Percentiles rank a stretch among this genome's conserved stretches.
Evolutionary conservation across 2,797 vertebrate genomes (phyloP).

Genomic region (Echeneis naucrates): DNA sequence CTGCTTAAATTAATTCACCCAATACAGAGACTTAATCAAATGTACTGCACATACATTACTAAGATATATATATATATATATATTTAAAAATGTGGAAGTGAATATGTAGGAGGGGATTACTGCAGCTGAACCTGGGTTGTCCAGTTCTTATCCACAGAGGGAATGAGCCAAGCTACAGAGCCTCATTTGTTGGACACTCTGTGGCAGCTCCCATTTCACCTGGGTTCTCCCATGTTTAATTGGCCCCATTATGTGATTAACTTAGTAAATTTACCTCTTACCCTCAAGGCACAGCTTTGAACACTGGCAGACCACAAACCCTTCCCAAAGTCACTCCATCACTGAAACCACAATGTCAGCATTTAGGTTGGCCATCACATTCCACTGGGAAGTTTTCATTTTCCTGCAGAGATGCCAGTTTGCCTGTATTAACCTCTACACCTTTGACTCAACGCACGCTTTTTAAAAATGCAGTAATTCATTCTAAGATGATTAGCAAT

Average conservation of each 20-base stretch:
- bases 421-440: slow-evolving; percentile 63
- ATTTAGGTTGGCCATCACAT: slow-evolving; percentile 56
- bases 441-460: slow-evolving; percentile 59
- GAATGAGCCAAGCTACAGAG: slow-evolving; percentile 50
- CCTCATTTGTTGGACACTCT: slow-evolving; percentile 77
- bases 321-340: slow-evolving; percentile 81
- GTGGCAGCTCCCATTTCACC: slow-evolving; percentile 84
- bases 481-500: slow-evolving; percentile 65
- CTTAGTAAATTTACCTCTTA: slow-evolving; percentile 85
- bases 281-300: slow-evolving; percentile 81
- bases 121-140: slow-evolving; percentile 57
- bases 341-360: slow-evolving; percentile 77
- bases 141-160: slow-evolving; percentile 62
- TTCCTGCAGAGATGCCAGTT: slow-evolving; percentile 64
- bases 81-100: slow-evolving; percentile 35
- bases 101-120: slow-evolving; percentile 56
- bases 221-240: slow-evolving; percentile 82
- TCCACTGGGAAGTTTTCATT: slow-evolving; percentile 71
- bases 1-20: slow-evolving; percentile 24
- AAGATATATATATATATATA: slow-evolving; percentile 16
- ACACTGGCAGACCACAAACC: slow-evolving; percentile 73
- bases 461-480: slow-evolving; percentile 53
- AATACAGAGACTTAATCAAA: slow-evolving; percentile 33
- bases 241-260: slow-evolving; percentile 89
- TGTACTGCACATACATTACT: slow-evolving; percentile 31